phyloP scores from a whole-genome alignment of 1,140 invertebrate genomes.

The Brachionus paranguensis region DNA sequence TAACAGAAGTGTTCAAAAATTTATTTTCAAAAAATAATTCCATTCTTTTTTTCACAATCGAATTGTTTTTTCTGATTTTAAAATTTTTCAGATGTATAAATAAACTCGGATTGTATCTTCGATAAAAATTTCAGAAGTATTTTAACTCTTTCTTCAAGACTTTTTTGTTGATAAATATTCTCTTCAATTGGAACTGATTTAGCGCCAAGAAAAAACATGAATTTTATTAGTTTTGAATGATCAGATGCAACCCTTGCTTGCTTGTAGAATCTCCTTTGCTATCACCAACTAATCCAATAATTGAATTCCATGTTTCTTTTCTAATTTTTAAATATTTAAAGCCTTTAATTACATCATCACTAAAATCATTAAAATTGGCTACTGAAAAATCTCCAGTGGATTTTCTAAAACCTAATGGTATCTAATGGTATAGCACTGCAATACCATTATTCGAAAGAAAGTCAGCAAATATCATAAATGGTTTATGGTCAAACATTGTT shows the following conservation, averaged over 20 bases:
- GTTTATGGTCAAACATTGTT: neutral
- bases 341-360: neutral
- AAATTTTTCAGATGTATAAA: neutral
- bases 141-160: neutral
- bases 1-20: neutral
- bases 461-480: neutral
- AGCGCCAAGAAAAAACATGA: neutral
- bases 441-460: neutral
- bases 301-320: neutral
- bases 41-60: neutral
- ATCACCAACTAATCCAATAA: neutral
- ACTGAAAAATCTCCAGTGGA: neutral
- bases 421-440: too few species aligned
- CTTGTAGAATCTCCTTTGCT: neutral
- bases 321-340: neutral
- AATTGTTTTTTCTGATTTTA: neutral
- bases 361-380: neutral
- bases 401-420: too few species aligned
- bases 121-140: neutral
- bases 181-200: neutral
- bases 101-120: neutral
- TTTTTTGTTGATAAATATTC: neutral
- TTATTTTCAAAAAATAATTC: neutral
- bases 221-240: neutral
- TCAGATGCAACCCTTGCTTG: neutral